Evolutionary conservation across 2,797 vertebrate species (phyloP), one percentile per base, ranked within the genome.

Genomic region (Carcharodon carcharias): DNA sequence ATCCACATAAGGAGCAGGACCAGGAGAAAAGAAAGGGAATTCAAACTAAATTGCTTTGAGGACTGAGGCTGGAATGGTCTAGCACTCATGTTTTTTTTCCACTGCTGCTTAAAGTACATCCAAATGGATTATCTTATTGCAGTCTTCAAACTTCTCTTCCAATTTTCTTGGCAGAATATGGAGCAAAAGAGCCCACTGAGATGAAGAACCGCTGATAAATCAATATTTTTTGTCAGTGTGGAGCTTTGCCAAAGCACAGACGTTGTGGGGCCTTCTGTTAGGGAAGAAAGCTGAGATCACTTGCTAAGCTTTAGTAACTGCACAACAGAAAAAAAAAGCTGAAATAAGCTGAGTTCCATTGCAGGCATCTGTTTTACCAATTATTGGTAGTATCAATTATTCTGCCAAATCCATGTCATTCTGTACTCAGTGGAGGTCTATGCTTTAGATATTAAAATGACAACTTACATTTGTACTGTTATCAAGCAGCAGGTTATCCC

Each of bases 181-280:
- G 56, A 92, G 89, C 89, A 61, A 92, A 56, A 28, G 69, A 56
- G 50, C n/a, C 69, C 69, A 77, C 94, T 54, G 50, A 73, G 94
- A 95, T 45, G 61, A 77, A 95, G 67, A 77, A 95, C 67, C 31
- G 28, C 28, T 95, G 69, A 95, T 95, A 95, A 95, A 77, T 95
- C 67, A 73, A 95, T 31, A 35, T 77, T 95, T 95, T 95, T n/a
- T 73, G 69, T 58, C 69, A 58, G 67, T 50, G 18, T 2, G 16
- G 50, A 95, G 50, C 45, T 8, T 56, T 58, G 50, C 69, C 69
- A 95, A 95, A 73, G 28, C 50, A 95, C 45, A 93, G n/a, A 93
- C 35, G 3, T 93, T 40, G 61, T 65, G 91, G 65, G 58, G 91
- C 91, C 61, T 93, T 93, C 16, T 40, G 61, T 65, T 40, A 45